A percentile compares a stretch with the other conserved stretches of the same genome.
These are phyloP conservation scores for Leptestheria dahalacensis DNA, from an alignment of 1,140 invertebrate genomes.

Conservation along the genomic window DNA sequence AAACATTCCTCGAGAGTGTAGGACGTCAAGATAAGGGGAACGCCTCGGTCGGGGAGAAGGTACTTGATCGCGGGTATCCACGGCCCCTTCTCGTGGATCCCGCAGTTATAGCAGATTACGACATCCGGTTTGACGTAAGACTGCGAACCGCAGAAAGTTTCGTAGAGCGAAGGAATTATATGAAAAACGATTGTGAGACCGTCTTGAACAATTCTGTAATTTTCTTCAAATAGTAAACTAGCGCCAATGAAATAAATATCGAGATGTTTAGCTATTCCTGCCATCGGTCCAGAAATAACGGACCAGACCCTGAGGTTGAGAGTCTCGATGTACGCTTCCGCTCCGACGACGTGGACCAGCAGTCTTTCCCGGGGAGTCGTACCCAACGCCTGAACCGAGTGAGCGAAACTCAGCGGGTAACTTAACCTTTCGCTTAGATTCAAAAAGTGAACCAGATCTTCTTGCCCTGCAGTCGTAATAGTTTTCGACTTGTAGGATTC, in stretches of 20 bases:
- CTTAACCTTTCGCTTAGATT: conserved; percentile 3
- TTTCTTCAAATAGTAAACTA: conserved; percentile 39
- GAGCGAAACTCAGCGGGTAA: conserved; percentile 42
- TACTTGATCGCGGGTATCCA: neutral
- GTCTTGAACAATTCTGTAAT: conserved; percentile 1
- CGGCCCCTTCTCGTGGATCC: conserved; percentile 20
- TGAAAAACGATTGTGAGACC: conserved; percentile 32
- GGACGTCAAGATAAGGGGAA: neutral
- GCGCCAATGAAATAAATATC: conserved; percentile 42
- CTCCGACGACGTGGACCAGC: conserved; percentile 41
- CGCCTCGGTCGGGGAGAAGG: neutral
- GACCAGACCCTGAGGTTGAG: conserved; percentile 50
- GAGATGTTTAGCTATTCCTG: conserved; percentile 27
- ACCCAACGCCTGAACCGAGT: conserved; percentile 23
- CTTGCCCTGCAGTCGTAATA: neutral
- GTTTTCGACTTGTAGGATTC: neutral
- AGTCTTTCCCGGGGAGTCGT: conserved; percentile 21
- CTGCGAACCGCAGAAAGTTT: conserved; percentile 33
- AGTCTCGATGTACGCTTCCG: conserved; percentile 53
- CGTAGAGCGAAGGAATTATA: conserved; percentile 40
- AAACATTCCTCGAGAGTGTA: conserved; percentile 3
- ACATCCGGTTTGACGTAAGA: conserved; percentile 37
- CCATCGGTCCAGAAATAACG: conserved; percentile 43
- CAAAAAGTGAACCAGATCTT: neutral
- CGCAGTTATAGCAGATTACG: conserved; percentile 50